A percentile compares a stretch with the other conserved stretches of the same genome.
Evolutionary conservation across 1,140 invertebrate genomes (phyloP).

Genomic region (Caerostris extrusa): DNA sequence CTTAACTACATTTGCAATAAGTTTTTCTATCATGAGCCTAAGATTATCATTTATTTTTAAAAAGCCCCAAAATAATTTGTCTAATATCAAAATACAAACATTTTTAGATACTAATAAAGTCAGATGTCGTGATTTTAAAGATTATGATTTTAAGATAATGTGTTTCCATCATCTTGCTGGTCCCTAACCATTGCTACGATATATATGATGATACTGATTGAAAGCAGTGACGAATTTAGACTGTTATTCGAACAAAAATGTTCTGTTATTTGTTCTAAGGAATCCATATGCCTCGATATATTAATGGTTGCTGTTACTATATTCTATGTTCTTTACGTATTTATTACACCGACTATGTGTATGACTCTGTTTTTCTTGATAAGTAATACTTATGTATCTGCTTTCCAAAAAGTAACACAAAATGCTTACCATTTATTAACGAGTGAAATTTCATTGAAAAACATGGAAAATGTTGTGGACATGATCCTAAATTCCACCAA

Average conservation of each 20-base stretch:
- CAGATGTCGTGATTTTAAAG: background rate
- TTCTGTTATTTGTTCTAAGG: background rate
- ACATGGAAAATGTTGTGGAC: background rate
- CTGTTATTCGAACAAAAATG: background rate
- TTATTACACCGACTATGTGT: conserved; percentile 6
- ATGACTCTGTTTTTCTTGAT: conserved; percentile 27
- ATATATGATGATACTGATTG: conserved; percentile 10
- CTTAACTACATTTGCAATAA: background rate
- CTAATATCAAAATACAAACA: conserved; percentile 1
- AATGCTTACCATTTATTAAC: background rate
- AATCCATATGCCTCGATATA: background rate
- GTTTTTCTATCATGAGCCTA: background rate
- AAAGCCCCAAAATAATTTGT: background rate
- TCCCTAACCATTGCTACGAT: background rate
- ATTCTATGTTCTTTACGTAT: conserved; percentile 17
- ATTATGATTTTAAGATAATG: background rate
- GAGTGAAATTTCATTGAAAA: background rate
- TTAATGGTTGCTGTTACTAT: background rate
- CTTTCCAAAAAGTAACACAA: background rate
- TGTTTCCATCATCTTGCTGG: background rate
- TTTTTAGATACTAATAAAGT: background rate
- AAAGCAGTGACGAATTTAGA: background rate
- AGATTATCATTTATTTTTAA: conserved; percentile 33
- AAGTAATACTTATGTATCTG: background rate
- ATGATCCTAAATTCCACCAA: background rate